A percentile compares a stretch with the other conserved stretches of the same genome.
These are phyloP conservation scores for Ellobius talpinus DNA, from an alignment of 2,113 vertebrate genomes.

Conservation along the genomic window DNA sequence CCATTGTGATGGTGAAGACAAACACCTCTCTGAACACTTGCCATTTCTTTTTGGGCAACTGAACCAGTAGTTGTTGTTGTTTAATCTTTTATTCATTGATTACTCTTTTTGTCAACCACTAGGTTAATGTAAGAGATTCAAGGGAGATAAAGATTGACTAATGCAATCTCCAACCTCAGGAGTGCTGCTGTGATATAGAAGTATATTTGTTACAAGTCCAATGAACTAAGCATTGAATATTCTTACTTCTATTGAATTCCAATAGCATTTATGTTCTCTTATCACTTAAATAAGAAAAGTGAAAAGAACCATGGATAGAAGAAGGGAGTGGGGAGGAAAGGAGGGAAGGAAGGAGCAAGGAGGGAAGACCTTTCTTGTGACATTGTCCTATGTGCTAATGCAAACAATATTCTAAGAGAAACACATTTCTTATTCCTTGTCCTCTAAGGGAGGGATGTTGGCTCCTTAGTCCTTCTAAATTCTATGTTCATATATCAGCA, in stretches of 20 bases:
- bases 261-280: background rate
- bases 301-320: background rate
- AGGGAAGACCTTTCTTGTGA: background rate
- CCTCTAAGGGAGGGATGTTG: background rate
- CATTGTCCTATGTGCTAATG: background rate
- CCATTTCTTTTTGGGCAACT: background rate
- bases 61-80: conserved; percentile 4
- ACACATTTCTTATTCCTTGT: background rate
- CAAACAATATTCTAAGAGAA: background rate
- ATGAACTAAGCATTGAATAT: background rate
- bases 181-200: background rate
- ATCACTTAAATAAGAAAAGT: conserved; percentile 1
- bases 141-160: background rate
- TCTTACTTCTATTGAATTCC: background rate
- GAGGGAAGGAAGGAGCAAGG: fast-evolving
- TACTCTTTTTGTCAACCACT: background rate
- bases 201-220: background rate
- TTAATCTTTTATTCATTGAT: background rate
- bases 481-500: background rate
- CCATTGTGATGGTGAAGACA: no score
- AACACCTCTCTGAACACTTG: background rate
- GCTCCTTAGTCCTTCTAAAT: conserved; percentile 12
- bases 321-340: no score
- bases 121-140: background rate
- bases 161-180: background rate